phyloP scores from a whole-genome alignment of 2,888 invertebrate species.

The Smittia aterrima region DNA sequence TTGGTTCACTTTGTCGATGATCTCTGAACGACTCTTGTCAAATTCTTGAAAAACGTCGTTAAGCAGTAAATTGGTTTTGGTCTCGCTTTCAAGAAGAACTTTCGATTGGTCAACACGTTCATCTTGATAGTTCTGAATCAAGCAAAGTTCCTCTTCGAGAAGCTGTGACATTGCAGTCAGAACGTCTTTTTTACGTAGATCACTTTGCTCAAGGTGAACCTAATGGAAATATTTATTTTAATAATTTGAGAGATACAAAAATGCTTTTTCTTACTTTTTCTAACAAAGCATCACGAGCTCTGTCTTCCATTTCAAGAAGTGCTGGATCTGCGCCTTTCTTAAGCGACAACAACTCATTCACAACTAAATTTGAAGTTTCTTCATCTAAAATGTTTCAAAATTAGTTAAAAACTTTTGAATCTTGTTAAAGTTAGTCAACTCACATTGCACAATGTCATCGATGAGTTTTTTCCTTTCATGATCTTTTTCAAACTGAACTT shows the following conservation, averaged over 20 bases:
- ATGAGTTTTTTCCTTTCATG: conserved; percentile 61
- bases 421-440: neutral
- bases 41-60: conserved; percentile 61
- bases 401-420: conserved; percentile 7
- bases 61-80: conserved; percentile 62
- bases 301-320: conserved; percentile 64
- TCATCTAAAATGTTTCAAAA: conserved; percentile 55
- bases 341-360: conserved; percentile 63
- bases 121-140: conserved; percentile 63
- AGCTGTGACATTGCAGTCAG: conserved; percentile 69
- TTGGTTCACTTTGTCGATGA: conserved; percentile 62
- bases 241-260: neutral
- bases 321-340: conserved; percentile 62
- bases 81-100: conserved; percentile 66
- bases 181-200: conserved; percentile 65
- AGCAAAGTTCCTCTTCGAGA: conserved; percentile 64
- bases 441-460: conserved; percentile 60
- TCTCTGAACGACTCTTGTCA: conserved; percentile 60
- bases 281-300: conserved; percentile 65
- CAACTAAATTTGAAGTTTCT: conserved; percentile 64
- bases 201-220: conserved; percentile 53
- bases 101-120: conserved; percentile 58
- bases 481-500: conserved; percentile 67
- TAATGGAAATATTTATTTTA: conserved; percentile 37
- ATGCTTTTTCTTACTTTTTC: conserved; percentile 53